These are phyloP conservation scores for Carassius gibelio DNA, from an alignment of 2,113 vertebrate genomes.

Conservation along the genomic window DNA sequence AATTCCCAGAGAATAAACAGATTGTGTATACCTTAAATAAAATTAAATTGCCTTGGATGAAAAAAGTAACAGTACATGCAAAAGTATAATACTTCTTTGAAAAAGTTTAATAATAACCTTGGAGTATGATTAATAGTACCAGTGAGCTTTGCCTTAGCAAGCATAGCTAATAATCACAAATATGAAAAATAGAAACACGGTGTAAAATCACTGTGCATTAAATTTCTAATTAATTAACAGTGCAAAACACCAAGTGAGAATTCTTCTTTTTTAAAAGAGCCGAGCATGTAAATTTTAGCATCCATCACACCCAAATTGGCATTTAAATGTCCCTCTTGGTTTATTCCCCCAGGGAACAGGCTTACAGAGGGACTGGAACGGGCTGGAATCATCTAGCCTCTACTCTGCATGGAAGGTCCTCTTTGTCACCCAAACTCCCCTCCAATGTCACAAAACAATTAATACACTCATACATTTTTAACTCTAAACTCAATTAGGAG, in stretches of 20 bases:
- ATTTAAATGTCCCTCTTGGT: conserved; percentile 46
- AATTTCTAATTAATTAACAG: conserved; percentile 6
- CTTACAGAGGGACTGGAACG: conserved; percentile 31
- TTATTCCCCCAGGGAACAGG: conserved; percentile 46
- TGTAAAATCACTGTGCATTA: conserved; percentile 6
- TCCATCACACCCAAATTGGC: conserved; percentile 49
- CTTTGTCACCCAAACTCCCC: conserved; percentile 42
- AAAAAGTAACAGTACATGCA: no score
- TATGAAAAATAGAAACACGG: neutral
- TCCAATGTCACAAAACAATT: conserved; percentile 60
- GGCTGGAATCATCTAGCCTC: conserved; percentile 41
- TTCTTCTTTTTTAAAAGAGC: conserved; percentile 54
- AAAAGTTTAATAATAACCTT: neutral
- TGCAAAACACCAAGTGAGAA: neutral
- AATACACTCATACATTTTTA: conserved; percentile 70
- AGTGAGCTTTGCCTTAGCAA: neutral
- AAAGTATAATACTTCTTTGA: neutral
- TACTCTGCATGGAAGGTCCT: conserved; percentile 47
- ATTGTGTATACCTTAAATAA: no score
- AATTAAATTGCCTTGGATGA: no score
- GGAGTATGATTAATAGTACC: neutral
- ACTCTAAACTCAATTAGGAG: conserved; percentile 64
- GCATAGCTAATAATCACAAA: neutral
- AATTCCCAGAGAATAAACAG: no score
- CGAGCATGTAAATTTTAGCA: conserved; percentile 52